Evolutionary conservation across 92 coral and sea anemone species (phyloP), one percentile per base, ranked within the genome.

Genomic region (Epizoanthus scotinus): DNA sequence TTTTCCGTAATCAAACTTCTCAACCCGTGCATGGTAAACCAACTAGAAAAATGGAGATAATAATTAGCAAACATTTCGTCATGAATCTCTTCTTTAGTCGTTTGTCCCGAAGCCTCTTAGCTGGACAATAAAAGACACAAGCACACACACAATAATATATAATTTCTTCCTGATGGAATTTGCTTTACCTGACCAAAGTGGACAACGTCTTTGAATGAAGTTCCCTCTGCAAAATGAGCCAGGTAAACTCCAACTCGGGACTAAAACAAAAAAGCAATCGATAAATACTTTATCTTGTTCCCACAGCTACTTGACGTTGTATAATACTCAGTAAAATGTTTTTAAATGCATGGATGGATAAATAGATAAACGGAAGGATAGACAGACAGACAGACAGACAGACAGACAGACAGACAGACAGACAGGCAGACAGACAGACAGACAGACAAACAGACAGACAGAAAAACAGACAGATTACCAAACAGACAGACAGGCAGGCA

Each of bases 201-300:
- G 49, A 93, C 87, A 61, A 96, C 82, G 67, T 91, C 89, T 82
- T 96, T 96, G 27, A 96, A 89, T 2, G 99, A 96, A 18, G 99
- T 96, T 8, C 99, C 99, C 71, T 92, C 89, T 9, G 94, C 94
- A 72, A 82, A 86, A n/a, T 95, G 96, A 66, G 98, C 89, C 18
- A 84, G 2, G 34, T 86, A 93, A 5, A 93, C 96, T 1, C 94
- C 90, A 22, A 95, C 92, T n/a, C 99, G 94, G 60, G 93, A 91
- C 99, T 95, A 77, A 72, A 71, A 52, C 20, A 36, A 47, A 27
- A 14, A 58, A 80, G 78, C 27, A 5, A 15, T 72, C 53, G 18
- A 47, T 12, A 65, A 73, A 18, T 25, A 17, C 12, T 47, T 34
- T 9, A 8, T 42, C 5, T 25, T 70, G 57, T 70, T 25, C 24